Base-by-base conservation (phyloP, 1,140 invertebrate species). In the Drosophila ironensis region DNA sequence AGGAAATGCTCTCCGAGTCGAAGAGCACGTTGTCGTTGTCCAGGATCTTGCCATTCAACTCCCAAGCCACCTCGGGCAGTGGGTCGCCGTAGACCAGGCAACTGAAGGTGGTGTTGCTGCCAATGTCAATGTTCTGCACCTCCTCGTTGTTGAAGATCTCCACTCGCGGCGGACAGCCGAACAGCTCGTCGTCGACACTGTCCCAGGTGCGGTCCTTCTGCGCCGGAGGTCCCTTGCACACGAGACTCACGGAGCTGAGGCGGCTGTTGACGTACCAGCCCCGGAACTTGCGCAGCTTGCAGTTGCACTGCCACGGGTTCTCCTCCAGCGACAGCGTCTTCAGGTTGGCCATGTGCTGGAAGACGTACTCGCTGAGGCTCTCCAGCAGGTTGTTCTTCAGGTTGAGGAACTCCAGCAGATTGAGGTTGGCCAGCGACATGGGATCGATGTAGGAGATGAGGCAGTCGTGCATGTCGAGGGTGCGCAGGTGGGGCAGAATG, bases 251-350 rank as follows among this genome's bases (percentile, higher is more conserved):
- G 2, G 94, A 93, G 40, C 94, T 94, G 2, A 95, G 89, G 9
- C 86, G 93, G 48, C 93, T 94, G 12, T 91, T 91, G 52, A 96
- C 92, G 74, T 96, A 93, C 95, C 96, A 97, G 48, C 93, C 93
- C 17, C 95, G 93, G 66, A 98, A 96, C 11, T 93, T 94, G 41
- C 95, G 93, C 40, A 98, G 89, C 41, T 94, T 92, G 90, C 97
- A 98, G 81, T 98, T 96, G 89, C 97, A 98, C 60, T 92, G 92
- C 97, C 97, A 98, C 9, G 94, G 95, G 87, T 98, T 98, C n/a
- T 95, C 94, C 56, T 96, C 94, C 19, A 97, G 88, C 3, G 93
- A 93, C 2, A 97, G 90, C 0, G 95, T 95, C 89, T 96, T 96
- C 11, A 97, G 88, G 47, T 93, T 93, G 17, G 91, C 89, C 53